phyloP scores from a whole-genome alignment of 2,797 vertebrate species.

The Rallus crepitans region DNA sequence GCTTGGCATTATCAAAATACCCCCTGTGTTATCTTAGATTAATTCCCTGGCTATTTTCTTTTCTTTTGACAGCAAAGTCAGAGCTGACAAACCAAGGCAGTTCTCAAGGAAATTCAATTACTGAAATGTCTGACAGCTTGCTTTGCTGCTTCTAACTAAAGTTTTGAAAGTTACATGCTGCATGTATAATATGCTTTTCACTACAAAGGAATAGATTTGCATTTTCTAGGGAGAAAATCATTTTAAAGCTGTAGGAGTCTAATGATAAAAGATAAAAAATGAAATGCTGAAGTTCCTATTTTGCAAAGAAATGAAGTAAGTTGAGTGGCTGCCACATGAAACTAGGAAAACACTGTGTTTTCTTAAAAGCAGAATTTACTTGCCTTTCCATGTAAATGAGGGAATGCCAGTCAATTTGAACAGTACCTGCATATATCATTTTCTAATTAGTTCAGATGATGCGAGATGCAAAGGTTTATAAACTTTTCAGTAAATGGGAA shows the following conservation, averaged over 20 bases:
- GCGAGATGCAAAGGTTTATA: not conserved
- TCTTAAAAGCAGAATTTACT: slow-evolving; percentile 62
- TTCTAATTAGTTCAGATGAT: slow-evolving; percentile 49
- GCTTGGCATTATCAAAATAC: slow-evolving; percentile 75
- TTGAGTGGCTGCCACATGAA: slow-evolving; percentile 69
- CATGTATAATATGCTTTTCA: slow-evolving; percentile 69
- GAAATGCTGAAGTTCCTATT: slow-evolving; percentile 54
- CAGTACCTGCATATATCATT: not conserved
- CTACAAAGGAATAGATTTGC: slow-evolving; percentile 64
- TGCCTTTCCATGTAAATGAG: slow-evolving; percentile 40
- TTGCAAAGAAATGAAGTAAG: slow-evolving; percentile 61
- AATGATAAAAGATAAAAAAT: slow-evolving; percentile 67
- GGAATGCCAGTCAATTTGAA: slow-evolving; percentile 34
- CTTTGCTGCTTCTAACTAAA: slow-evolving; percentile 76
- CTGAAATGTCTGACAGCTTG: slow-evolving; percentile 79
- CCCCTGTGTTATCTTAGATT: slow-evolving; percentile 70
- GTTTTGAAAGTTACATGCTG: slow-evolving; percentile 76
- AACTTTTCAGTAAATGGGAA: not conserved
- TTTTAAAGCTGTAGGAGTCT: slow-evolving; percentile 67
- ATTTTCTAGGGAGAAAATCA: slow-evolving; percentile 69
- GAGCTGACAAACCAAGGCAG: slow-evolving; percentile 78
- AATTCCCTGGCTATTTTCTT: slow-evolving; percentile 77
- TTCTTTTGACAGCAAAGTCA: slow-evolving; percentile 80
- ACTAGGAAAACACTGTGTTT: slow-evolving; percentile 61
- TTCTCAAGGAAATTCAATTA: slow-evolving; percentile 83